Evolutionary conservation across 2,113 vertebrate genomes (phyloP), one percentile per base, ranked within the genome.

Genomic region (Oceanites oceanicus): DNA sequence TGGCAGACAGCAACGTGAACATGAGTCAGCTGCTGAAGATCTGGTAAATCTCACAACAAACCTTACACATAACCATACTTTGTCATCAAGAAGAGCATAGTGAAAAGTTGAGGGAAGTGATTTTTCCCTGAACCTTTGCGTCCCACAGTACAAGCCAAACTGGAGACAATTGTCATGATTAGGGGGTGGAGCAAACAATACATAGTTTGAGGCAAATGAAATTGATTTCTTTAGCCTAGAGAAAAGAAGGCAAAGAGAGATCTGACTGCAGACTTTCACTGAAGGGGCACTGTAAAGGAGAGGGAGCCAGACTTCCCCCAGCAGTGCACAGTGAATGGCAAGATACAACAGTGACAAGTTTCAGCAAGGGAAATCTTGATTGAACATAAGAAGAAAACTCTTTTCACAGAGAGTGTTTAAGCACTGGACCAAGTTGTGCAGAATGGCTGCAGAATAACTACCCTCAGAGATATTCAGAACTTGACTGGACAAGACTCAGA

Each of bases 331-430:
- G 8, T 45, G 16, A 68, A 55, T 22, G 22, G 27, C 49, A 65
- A 45, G 16, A 42, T 34, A 27, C 14, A 52, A n/a, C 19, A 86
- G 21, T 22, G 62, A 75, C 25, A 89, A 56, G 30, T 40, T 90
- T 73, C 63, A 84, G 25, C 15, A 49, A 67, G 21, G 7, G 3
- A 93, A 79, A 68, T 55, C 20, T 23, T 79, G n/a, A 50, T 1
- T 38, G 29, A 29, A 20, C 1, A 0, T 50, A 42, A 71, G 5
- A 40, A 91, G 65, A 62, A 56, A 42, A 4, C 0, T 40, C 8
- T 74, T 63, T 53, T 6, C 6, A 72, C 27, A 32, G 21, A 45
- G 15, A 30, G 6, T 21, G 7, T 49, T 72, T 75, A 72, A 72
- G n/a, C 25, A 56, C 25, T 63, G 25, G 42, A 73, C 21, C 15